Evolutionary conservation across 2,113 vertebrate species (phyloP).

Genomic region (Arvicanthis niloticus): DNA sequence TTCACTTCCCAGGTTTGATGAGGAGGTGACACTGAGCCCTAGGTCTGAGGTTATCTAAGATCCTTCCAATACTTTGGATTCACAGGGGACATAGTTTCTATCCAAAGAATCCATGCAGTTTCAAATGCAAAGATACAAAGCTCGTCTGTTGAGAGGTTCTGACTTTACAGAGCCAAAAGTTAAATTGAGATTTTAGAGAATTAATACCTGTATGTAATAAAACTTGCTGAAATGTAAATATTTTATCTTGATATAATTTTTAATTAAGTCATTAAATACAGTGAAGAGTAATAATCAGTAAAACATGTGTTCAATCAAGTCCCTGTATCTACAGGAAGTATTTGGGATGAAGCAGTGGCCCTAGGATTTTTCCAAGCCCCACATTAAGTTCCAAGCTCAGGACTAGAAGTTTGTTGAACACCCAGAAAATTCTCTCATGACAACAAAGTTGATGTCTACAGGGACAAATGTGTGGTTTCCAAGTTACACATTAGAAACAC

Average conservation of each 20-base stretch:
- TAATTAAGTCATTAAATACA: background rate
- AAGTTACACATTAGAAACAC: background rate
- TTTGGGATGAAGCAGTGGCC: background rate
- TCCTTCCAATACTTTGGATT: background rate
- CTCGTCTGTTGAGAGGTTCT: background rate
- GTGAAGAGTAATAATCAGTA: background rate
- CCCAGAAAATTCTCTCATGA: background rate
- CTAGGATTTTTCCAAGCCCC: background rate
- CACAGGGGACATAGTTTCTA: background rate
- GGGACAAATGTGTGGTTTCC: background rate
- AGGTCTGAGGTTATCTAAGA: background rate
- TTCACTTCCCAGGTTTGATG: background rate
- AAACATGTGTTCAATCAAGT: background rate
- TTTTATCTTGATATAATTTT: background rate
- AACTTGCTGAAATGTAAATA: background rate
- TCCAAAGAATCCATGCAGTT: background rate
- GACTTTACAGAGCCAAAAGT: conserved; percentile 13
- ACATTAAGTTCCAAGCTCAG: background rate
- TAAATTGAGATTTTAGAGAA: background rate
- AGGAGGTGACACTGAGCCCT: background rate
- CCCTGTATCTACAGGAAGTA: background rate
- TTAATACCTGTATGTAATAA: background rate
- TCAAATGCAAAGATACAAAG: background rate
- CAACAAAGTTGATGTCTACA: background rate
- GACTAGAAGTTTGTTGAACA: background rate